phyloP scores from a whole-genome alignment of 1,140 invertebrate species.

The Drosophila sturtevanti region DNA sequence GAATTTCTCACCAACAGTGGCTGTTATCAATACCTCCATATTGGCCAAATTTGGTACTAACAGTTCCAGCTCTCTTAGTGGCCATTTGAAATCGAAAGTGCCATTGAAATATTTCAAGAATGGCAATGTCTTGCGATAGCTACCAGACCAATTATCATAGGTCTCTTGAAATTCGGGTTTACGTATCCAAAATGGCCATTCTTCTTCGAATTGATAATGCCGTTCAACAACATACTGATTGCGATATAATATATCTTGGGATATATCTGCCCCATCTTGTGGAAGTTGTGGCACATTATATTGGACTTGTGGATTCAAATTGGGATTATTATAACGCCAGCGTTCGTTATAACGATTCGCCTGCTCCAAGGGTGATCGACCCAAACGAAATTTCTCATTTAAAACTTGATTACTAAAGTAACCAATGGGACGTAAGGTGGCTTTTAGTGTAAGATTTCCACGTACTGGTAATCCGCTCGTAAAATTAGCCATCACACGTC shows the following conservation, averaged over 20 bases:
- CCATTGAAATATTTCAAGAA: constrained; percentile 92
- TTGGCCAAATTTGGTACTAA: constrained; percentile 87
- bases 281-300: constrained; percentile 51
- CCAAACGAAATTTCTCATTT: constrained; percentile 80
- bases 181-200: constrained; percentile 90
- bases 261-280: constrained; percentile 59
- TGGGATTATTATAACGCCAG: constrained; percentile 62
- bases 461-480: constrained; percentile 92
- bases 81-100: constrained; percentile 92
- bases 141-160: constrained; percentile 72
- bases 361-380: constrained; percentile 71
- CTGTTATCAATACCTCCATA: constrained; percentile 93
- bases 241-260: constrained; percentile 79
- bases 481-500: constrained; percentile 96
- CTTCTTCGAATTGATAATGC: constrained; percentile 90
- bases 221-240: constrained; percentile 86
- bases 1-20: constrained; percentile 94
- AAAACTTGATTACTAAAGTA: constrained; percentile 83
- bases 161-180: constrained; percentile 82
- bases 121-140: constrained; percentile 85
- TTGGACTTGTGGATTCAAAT: constrained; percentile 59
- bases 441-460: constrained; percentile 93
- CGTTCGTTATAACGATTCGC: constrained; percentile 62
- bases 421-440: constrained; percentile 88
- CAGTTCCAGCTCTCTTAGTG: constrained; percentile 89